phyloP scores from a whole-genome alignment of 2,797 vertebrate genomes.

The Sciurus carolinensis region DNA sequence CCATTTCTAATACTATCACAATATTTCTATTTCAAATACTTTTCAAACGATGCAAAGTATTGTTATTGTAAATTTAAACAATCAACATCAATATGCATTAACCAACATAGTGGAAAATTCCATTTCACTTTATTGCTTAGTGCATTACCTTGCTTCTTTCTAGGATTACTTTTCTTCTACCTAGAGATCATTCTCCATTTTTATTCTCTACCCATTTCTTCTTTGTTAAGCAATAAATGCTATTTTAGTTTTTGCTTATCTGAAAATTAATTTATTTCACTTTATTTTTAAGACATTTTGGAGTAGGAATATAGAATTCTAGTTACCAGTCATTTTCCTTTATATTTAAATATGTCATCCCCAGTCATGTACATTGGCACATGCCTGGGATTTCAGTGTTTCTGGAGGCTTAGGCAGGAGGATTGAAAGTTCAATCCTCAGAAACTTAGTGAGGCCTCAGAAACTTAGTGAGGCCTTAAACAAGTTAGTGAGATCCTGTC shows the following conservation, averaged over 20 bases:
- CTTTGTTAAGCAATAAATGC: neutral
- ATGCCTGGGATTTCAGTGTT: too few relatives aligned
- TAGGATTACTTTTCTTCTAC: neutral
- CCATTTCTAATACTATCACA: neutral
- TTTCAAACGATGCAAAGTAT: neutral
- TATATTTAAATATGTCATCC: neutral
- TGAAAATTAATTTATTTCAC: neutral
- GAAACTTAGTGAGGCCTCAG: too few relatives aligned
- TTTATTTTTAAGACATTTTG: neutral
- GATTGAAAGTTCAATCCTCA: too few relatives aligned
- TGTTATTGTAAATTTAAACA: neutral
- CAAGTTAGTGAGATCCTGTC: too few relatives aligned
- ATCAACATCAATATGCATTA: neutral
- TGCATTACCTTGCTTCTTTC: neutral
- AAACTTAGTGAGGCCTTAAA: too few relatives aligned
- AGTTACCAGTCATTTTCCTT: neutral
- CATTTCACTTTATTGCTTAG: neutral
- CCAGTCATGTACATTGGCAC: too few relatives aligned
- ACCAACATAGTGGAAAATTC: neutral
- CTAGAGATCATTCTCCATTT: neutral
- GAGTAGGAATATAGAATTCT: neutral
- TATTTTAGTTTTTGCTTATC: neutral
- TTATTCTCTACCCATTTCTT: rapidly evolving
- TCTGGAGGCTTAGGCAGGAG: too few relatives aligned
- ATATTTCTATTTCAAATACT: neutral